phyloP scores from a whole-genome alignment of 2,113 vertebrate species.

The Rattus norvegicus region GRCr8 NC_086033.1:72309501-72310000 shows the following conservation, averaged over 20 bases:
- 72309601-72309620: constrained; percentile 56
- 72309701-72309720: constrained; percentile 74
- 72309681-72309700: constrained; percentile 69
- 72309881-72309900: constrained; percentile 82
- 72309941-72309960: constrained; percentile 86
- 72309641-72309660: constrained; percentile 65
- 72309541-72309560: neutral
- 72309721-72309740: constrained; percentile 85
- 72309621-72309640: constrained; percentile 69
- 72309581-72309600: constrained; percentile 31
- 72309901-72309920: constrained; percentile 84
- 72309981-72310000: constrained; percentile 79
- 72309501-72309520: neutral
- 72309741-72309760: constrained; percentile 75
- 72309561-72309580: constrained; percentile 30
- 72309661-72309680: constrained; percentile 65
- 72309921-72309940: constrained; percentile 86
- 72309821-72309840: constrained; percentile 75
- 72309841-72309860: constrained; percentile 81
- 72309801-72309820: constrained; percentile 61
- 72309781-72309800: constrained; percentile 69
- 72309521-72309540: constrained; percentile 52
- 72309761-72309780: constrained; percentile 78
- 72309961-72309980: constrained; percentile 85
- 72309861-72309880: constrained; percentile 77